Evolutionary conservation across 1,140 invertebrate genomes (phyloP).

Genomic region (Rhysida immarginata): DNA sequence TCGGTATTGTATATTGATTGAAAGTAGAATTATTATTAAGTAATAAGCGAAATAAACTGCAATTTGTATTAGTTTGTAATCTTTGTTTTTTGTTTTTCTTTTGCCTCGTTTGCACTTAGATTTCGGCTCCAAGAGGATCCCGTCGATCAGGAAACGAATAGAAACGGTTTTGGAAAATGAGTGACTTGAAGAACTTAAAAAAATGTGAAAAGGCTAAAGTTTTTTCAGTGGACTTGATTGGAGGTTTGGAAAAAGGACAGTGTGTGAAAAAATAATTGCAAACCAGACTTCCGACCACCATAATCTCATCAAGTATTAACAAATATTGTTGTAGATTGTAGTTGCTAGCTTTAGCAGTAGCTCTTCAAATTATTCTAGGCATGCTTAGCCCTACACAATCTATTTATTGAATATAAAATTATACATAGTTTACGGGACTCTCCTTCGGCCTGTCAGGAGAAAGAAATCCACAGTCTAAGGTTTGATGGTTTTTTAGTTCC

Average conservation of each 20-base stretch:
- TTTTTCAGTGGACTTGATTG: too few species aligned
- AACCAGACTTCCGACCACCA: conserved; percentile 2
- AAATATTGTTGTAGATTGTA: conserved; percentile 6
- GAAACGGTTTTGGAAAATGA: neutral
- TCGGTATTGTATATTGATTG: too few species aligned
- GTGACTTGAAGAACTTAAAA: neutral
- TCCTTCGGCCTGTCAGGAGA: neutral
- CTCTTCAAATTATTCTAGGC: neutral
- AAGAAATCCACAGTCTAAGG: neutral
- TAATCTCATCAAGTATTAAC: conserved; percentile 8
- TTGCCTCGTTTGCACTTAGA: too few species aligned
- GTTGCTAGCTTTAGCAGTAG: conserved; percentile 1
- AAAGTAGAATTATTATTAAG: too few species aligned
- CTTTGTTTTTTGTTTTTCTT: too few species aligned
- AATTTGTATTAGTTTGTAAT: too few species aligned
- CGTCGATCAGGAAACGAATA: too few species aligned
- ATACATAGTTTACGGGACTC: neutral
- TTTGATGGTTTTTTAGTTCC: neutral
- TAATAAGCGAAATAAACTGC: too few species aligned
- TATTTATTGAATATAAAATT: conserved; percentile 8
- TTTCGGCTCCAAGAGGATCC: too few species aligned
- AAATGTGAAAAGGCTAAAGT: too few species aligned
- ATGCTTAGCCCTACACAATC: conserved; percentile 2
- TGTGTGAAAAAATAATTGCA: neutral
- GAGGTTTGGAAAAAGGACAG: neutral